phyloP scores from a whole-genome alignment of 2,888 invertebrate genomes.

The Tenthredo livida region DNA sequence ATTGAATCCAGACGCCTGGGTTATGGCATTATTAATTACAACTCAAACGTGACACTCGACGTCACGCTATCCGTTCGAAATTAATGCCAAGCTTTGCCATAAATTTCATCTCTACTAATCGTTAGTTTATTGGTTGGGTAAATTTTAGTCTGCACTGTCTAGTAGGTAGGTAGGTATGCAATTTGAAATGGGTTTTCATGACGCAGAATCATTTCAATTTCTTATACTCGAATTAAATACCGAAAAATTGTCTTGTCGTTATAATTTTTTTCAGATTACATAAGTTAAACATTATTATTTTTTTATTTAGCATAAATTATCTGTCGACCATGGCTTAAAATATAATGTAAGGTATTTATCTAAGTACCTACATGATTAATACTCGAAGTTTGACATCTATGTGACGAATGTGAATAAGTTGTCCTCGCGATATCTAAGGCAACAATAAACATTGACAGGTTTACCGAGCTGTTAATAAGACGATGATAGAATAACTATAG shows the following conservation, averaged over 20 bases:
- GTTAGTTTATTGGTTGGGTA: neutral
- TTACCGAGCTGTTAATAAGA: neutral
- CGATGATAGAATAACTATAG: conserved; percentile 43
- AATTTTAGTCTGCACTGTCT: neutral
- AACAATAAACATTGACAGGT: conserved; percentile 17
- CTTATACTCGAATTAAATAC: neutral
- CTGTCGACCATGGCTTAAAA: neutral
- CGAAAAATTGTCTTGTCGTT: neutral
- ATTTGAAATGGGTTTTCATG: neutral
- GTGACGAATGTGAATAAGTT: neutral
- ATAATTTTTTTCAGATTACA: neutral
- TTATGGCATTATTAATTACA: conserved; percentile 24
- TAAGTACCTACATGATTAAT: neutral
- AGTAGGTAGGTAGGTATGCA: too few relatives aligned
- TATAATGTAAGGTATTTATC: neutral
- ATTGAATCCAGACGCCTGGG: conserved; percentile 30
- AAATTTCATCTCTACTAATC: conserved; percentile 1
- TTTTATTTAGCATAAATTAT: neutral
- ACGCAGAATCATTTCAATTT: neutral
- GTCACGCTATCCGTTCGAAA: conserved; percentile 14
- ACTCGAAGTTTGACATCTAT: neutral
- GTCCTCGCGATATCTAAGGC: conserved; percentile 29
- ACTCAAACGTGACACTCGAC: neutral
- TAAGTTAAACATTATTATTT: too few relatives aligned
- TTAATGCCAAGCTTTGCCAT: conserved; percentile 14